These are phyloP conservation scores for Picus viridis DNA, from an alignment of 2,797 vertebrate species.

Conservation along the genomic window DNA sequence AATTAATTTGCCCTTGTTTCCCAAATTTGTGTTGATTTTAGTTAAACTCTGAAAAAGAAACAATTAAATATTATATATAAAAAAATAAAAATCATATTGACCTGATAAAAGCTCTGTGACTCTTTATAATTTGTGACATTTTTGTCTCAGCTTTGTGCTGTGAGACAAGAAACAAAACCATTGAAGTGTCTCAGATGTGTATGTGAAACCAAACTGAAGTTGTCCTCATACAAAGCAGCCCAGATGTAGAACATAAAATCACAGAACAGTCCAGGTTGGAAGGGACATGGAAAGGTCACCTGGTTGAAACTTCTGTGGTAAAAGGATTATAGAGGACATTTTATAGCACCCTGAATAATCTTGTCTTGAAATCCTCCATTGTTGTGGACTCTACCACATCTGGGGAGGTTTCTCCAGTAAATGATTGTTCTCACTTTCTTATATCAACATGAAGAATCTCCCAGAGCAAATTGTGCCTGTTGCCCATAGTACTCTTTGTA, in stretches of 20 bases:
- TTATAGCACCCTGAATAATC: not conserved
- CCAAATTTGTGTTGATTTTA: not conserved
- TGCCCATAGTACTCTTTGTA: not conserved
- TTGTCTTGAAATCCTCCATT: not conserved
- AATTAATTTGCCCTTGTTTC: not conserved
- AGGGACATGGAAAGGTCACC: not conserved
- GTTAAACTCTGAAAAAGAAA: not conserved
- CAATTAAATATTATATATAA: not conserved
- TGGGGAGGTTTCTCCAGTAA: not conserved
- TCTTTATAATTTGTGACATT: not conserved
- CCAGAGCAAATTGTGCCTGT: not conserved
- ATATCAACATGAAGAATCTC: not conserved
- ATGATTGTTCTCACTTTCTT: not conserved
- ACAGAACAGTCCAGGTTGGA: not conserved
- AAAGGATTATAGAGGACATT: not conserved
- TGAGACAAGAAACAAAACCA: not conserved
- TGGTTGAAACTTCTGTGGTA: accelerated
- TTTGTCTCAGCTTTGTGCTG: not conserved
- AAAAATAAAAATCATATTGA: not conserved
- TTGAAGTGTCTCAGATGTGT: not conserved
- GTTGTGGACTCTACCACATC: not conserved
- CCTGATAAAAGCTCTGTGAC: too few species aligned
- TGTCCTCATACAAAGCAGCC: not conserved
- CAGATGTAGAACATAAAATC: not conserved
- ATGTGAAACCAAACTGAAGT: not conserved